Base-by-base conservation (phyloP, 2,888 invertebrate genomes). In the Erebia palarica region DNA sequence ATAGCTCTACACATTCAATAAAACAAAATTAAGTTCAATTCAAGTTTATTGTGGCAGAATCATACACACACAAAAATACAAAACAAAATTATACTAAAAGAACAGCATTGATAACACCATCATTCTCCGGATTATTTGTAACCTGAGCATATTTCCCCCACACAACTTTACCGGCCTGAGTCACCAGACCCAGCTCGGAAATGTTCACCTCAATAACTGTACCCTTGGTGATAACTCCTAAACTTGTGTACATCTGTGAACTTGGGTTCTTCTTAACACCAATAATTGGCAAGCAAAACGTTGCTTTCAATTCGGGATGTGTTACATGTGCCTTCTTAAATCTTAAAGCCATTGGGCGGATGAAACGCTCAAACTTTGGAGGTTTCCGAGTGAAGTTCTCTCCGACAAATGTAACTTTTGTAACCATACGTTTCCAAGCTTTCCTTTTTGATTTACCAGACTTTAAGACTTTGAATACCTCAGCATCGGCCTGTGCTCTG, bases 131-230 rank as follows among this genome's bases (percentile, higher is more conserved):
- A 92, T 99, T 98, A 90, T 99, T 99, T 0, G 99, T 99, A 18
- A 99, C 99, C 91, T 99, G 99, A 0, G 99, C 99, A 87, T 98
- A 99, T 94, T 99, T 99, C 72, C 99, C 99, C 99, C 99, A 99
- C 0, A 99, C 98, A 64, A 99, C 99, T 95, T 99, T 99, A 73
- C 99, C 99, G 10, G 98, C 97, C 87, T 99, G 99, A 0, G 99
- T 99, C 1, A 99, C 99, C 75, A 99, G 94, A 93, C 99, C 99
- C 75, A 99, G 94, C 91, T 99, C 99, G 8, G 98, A 99, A 80
- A 99, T 98, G 86, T 99, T 99, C 0, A 99, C 97, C 95, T 99
- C 99, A 72, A 99, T 96, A 0, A 99, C 96, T 1, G 99, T 99
- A 86, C 99, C 99, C 93, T 99, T 99, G 0, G 99, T 99, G 67